Evolutionary conservation across 2,797 vertebrate genomes (phyloP), one percentile per base, ranked within the genome.

Genomic region (Orientallactaga sibirica): DNA sequence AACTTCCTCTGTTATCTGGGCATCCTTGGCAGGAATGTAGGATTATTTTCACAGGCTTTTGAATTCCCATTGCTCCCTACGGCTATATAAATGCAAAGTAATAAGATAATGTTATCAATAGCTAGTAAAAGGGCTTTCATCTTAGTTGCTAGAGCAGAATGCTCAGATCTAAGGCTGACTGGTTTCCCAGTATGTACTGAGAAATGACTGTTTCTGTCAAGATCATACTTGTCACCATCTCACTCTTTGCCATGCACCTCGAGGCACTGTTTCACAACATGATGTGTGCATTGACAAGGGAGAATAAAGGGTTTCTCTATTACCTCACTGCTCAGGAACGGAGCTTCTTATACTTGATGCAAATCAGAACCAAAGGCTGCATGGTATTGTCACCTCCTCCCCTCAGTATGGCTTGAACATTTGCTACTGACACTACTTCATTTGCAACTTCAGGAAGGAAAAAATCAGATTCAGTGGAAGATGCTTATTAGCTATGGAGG

Each of bases 81-180:
- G 74, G 64, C 71, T 94, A 84, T 64, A 70, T 77, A 96, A 96
- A 96, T 92, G 88, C 37, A 73, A 94, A 94, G 15, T 62, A 92
- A 67, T 83, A 73, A 90, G 66, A 90, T 76, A 80, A 81, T 41
- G 67, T 75, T 78, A 84, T 90, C 78, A 91, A 4, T 66, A 85
- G 61, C 58, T 70, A 27, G 27, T 20, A 15, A 55, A 88, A 43
- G 37, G 86, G 5, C 58, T 86, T 90, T 84, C 64, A 16, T 92
- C 41, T 77, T 83, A 58, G 73, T 88, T 95, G 70, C 68, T 91
- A 70, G 18, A 88, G 79, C 20, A 82, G 71, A 92, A 67, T 20
- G 7, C 75, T 90, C 48, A 27, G 27, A 37, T 90, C 19, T 41
- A 48, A 93, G 61, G 29, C 37, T 70, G 24, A 71, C 58, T 93